Base-by-base conservation (phyloP, 2,797 vertebrate genomes). In the Epinephelus coioides region DNA sequence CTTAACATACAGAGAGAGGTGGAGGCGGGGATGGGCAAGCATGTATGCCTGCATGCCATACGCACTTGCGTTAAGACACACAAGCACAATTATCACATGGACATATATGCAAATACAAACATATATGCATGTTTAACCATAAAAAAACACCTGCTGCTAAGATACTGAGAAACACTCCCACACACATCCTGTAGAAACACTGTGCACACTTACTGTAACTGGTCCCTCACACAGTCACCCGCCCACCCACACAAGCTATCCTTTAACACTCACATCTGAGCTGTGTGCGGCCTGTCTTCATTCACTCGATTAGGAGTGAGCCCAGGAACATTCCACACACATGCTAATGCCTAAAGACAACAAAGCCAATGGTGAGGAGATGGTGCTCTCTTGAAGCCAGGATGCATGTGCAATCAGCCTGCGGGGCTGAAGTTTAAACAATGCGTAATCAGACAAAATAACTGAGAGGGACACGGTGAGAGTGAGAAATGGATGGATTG, bases 321-420 rank as follows among this genome's bases (percentile, higher is more conserved):
- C 34, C 59, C 17, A 3, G 30, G 47, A 87, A 82, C 43, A 13
- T 27, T 90, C 69, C 83, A 83, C 82, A 91, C 86, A 81, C 74
- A 78, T 76, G 76, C 87, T 88, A 91, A 94, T 91, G 85, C 81
- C 73, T 69, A 71, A 90, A 88, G 88, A 90, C 82, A 92, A 89
- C 79, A 83, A 81, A 81, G 82, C 78, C 69, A 76, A 54, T 69
- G 84, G 89, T 71, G 77, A 87, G 81, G 80, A 76, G 75, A 83
- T 21, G 74, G 69, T 67, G 69, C 67, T 89, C 86, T 86, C 54
- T 73, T 71, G 61, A 86, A 90, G 82, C 73, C 68, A 53, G 82
- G 72, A 75, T 66, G 59, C 67, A 72, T 70, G 72, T 62, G 84
- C 79, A 93, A 92, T 92, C 89, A 89, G 78, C 79, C 86, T 70